Conservation (phyloP, 1,140 invertebrate species). For the Adoxophyes honmai region DNA sequence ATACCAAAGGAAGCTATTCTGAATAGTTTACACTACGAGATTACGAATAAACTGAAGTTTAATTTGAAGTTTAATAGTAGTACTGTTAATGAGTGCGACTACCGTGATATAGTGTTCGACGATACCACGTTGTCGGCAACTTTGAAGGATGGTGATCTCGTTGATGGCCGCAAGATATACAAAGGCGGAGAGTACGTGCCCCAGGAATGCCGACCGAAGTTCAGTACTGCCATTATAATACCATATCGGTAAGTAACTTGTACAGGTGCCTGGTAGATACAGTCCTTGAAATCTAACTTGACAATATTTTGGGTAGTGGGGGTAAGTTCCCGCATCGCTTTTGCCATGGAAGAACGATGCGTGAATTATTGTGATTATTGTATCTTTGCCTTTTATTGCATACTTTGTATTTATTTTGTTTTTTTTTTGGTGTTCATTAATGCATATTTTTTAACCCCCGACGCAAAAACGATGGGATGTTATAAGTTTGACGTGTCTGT, state of each 20-base stretch:
- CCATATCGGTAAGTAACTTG: slow-evolving; percentile 56
- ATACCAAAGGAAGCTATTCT: slow-evolving; percentile 53
- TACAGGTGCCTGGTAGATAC: too few species aligned
- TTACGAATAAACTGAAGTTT: slow-evolving; percentile 19
- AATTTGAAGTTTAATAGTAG: slow-evolving; percentile 46
- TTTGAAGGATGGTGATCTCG: slow-evolving; percentile 50
- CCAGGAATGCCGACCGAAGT: slow-evolving; percentile 57
- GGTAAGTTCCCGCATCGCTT: too few species aligned
- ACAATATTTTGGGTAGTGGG: too few species aligned
- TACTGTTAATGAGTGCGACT: slow-evolving; percentile 54
- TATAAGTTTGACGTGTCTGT: too few species aligned
- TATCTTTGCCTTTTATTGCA: too few species aligned
- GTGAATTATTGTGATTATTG: too few species aligned
- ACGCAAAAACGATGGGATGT: too few species aligned
- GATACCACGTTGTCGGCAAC: slow-evolving; percentile 45
- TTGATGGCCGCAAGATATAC: slow-evolving; percentile 51
- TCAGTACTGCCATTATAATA: slow-evolving; percentile 68
- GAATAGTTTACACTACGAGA: slow-evolving; percentile 41
- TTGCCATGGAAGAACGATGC: too few species aligned
- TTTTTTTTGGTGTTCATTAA: too few species aligned
- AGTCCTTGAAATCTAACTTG: too few species aligned
- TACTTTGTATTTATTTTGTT: too few species aligned
- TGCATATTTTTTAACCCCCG: too few species aligned
- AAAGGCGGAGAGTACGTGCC: slow-evolving; percentile 63
- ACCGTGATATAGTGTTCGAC: slow-evolving; percentile 50